phyloP scores from a whole-genome alignment of 1,140 invertebrate species.

The Drosophila tani region DNA sequence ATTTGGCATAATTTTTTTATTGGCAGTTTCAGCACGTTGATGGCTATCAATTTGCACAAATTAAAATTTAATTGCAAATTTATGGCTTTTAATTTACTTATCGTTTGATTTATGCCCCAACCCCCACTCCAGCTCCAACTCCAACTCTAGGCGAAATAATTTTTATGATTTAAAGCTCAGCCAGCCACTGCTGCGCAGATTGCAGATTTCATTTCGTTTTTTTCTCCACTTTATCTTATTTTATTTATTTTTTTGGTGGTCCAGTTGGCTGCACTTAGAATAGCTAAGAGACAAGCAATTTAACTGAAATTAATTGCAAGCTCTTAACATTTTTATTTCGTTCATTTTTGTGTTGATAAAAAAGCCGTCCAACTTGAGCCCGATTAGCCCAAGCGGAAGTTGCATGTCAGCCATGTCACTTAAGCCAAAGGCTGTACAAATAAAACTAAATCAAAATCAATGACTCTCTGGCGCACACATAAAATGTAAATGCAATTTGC shows the following conservation, averaged over 20 bases:
- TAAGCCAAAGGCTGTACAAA: conserved; percentile 24
- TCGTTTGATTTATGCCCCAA: conserved; percentile 72
- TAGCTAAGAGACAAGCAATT: conserved; percentile 53
- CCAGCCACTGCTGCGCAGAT: conserved; percentile 5
- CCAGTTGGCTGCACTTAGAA: conserved; percentile 66
- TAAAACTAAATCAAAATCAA: conserved; percentile 32
- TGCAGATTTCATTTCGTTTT: conserved; percentile 35
- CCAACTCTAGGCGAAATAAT: conserved; percentile 21
- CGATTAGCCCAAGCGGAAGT: conserved; percentile 57
- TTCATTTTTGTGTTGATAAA: conserved; percentile 40
- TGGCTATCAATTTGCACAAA: conserved; percentile 80
- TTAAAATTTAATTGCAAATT: conserved; percentile 84
- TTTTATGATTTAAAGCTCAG: conserved; percentile 61
- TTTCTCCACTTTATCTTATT: conserved; percentile 15
- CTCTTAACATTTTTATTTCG: conserved; percentile 36
- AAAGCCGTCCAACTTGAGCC: conserved; percentile 58
- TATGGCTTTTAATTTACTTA: conserved; percentile 84
- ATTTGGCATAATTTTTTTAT: conserved; percentile 63
- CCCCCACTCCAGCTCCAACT: conserved; percentile 4
- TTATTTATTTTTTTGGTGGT: conserved; percentile 20
- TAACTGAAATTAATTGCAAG: conserved; percentile 64
- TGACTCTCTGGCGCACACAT: conserved; percentile 2
- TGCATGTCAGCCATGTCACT: conserved; percentile 48
- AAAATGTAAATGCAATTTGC: conserved; percentile 40
- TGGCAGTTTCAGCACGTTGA: conserved; percentile 66